Evolutionary conservation across 2,797 vertebrate species (phyloP), one percentile per base, ranked within the genome.

Genomic region (Darevskia mixta): DNA sequence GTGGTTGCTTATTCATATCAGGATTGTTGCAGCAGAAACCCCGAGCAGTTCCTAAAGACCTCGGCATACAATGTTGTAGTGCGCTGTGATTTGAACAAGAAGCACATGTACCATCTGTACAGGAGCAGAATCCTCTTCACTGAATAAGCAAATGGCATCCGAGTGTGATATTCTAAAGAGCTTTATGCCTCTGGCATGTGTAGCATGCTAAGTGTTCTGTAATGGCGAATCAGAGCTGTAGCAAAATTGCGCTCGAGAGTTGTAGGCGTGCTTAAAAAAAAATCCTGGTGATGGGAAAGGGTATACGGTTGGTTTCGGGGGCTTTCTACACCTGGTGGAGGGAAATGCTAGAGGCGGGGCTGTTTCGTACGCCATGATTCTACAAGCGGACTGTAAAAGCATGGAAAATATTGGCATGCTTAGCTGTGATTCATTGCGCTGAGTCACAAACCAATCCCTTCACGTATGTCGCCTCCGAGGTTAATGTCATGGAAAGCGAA

Each of bases 1-100:
- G 79, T 27, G 86, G 86, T 82, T 86, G 87, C 79, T 86, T 93
- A 82, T 45, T 67, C 81, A 90, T 88, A 93, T 90, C 82, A 90
- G 93, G 73, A 41, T 58, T 73, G 27, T 79, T 67, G 66, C 84
- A 49, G 88, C 84, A 93, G 76, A 29, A 92, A 95, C 93, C 20
- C 77, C 86, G n/a, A 85, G 66, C 23, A 64, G 29, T 72, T 90
- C 43, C 86, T 27, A 29, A 94, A 93, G 86, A 77, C 43, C 45
- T 25, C 80, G 90, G 79, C 1, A 86, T 87, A 86, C 35, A 91
- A 72, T 83, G 82, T 23, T 45, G 80, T 58, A 45, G 89, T 71
- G 35, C n/a, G 32, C 73, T 93, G 11, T 80, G 43, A 86, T 90
- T 88, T 71, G 88, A 93, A 89, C 88, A 90, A 88, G 66, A 90